These are phyloP conservation scores for Eledona agricola DNA, from an alignment of 2,888 invertebrate genomes.

Conservation along the genomic window DNA sequence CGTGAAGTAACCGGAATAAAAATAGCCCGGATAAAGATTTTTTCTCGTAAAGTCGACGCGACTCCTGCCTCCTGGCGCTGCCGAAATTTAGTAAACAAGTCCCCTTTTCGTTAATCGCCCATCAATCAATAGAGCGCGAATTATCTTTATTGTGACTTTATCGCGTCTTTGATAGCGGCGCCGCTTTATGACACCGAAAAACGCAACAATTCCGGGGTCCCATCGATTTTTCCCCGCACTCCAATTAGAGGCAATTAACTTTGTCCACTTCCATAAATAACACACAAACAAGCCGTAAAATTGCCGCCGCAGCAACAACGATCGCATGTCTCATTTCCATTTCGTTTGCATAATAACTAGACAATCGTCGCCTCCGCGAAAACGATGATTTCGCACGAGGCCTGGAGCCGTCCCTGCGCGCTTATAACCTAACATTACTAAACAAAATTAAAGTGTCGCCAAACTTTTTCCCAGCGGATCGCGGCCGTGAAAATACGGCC, in stretches of 20 bases:
- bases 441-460: constrained; percentile 42
- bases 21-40: too few relatives aligned
- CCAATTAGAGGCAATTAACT: constrained; percentile 25
- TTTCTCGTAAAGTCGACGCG: too few relatives aligned
- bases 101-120: constrained; percentile 3
- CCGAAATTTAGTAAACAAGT: constrained; percentile 2
- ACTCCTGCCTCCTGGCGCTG: too few relatives aligned
- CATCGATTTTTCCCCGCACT: not conserved
- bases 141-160: constrained; percentile 10
- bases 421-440: constrained; percentile 45
- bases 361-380: constrained; percentile 18
- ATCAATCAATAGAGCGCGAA: constrained; percentile 9
- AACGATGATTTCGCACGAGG: constrained; percentile 6
- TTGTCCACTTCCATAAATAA: constrained; percentile 25
- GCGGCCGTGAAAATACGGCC: not conserved
- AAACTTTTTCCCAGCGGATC: constrained; percentile 32
- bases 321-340: constrained; percentile 30
- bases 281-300: constrained; percentile 28
- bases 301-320: constrained; percentile 9
- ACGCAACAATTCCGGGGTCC: not conserved
- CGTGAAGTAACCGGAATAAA: too few relatives aligned
- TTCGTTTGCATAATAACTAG: constrained; percentile 15
- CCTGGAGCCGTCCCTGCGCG: constrained; percentile 22
- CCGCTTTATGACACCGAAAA: not conserved
- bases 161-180: constrained; percentile 1